phyloP scores from a whole-genome alignment of 2,797 vertebrate species.

The Mycteria americana region DNA sequence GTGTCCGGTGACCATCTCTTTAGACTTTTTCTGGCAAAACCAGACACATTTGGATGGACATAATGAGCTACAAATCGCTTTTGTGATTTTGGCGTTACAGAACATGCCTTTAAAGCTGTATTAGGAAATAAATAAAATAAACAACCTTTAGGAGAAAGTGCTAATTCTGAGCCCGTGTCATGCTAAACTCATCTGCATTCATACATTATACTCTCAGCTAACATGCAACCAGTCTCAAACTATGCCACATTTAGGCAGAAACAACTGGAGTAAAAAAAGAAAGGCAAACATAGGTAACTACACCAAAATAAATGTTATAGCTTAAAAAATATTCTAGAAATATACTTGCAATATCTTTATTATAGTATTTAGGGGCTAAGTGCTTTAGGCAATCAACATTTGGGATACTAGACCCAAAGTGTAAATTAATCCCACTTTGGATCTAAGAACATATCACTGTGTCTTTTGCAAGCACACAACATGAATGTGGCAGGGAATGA shows the following conservation, averaged over 20 bases:
- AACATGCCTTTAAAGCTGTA: slow-evolving; percentile 52
- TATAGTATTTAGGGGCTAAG: slow-evolving; percentile 9
- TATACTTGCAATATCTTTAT: slow-evolving; percentile 32
- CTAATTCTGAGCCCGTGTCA: slow-evolving; percentile 23
- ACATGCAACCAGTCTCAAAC: slow-evolving; percentile 51
- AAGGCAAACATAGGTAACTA: slow-evolving; percentile 31
- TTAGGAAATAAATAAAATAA: neutral
- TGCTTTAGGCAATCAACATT: slow-evolving; percentile 43
- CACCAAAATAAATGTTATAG: slow-evolving; percentile 42
- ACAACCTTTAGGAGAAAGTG: slow-evolving; percentile 9
- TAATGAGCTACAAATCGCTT: neutral
- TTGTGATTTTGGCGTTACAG: neutral
- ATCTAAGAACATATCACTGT: neutral
- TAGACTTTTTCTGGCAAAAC: neutral
- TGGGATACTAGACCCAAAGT: slow-evolving; percentile 6
- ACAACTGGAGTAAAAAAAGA: neutral
- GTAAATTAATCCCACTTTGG: slow-evolving; percentile 31
- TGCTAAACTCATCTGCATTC: slow-evolving; percentile 42
- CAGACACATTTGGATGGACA: neutral
- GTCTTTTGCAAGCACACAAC: neutral
- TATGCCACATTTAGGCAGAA: neutral
- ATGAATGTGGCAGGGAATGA: neutral
- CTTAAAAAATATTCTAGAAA: slow-evolving; percentile 51
- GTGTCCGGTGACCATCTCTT: neutral
- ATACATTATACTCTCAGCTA: slow-evolving; percentile 27